Conservation (phyloP, 2,797 vertebrate species). For the Telmatherina bonti region DNA sequence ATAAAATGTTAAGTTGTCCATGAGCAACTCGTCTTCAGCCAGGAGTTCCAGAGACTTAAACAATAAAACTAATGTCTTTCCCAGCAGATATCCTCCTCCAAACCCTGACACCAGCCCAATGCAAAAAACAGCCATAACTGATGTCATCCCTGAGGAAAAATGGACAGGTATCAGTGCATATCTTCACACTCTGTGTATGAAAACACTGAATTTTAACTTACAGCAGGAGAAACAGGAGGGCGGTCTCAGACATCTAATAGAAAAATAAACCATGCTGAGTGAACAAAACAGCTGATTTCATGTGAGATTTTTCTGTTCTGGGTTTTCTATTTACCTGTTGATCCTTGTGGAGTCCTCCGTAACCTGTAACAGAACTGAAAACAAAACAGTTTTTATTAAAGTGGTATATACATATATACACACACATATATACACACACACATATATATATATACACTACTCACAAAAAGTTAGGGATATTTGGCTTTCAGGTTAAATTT, state of each 20-base stretch:
- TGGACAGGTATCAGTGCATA: not conserved
- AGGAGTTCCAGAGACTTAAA: not conserved
- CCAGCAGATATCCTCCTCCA: conserved; percentile 2
- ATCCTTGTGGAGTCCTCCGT: not conserved
- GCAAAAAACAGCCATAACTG: not conserved
- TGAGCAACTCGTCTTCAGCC: not conserved
- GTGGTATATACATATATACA: too few species aligned
- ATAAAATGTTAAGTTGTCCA: not conserved
- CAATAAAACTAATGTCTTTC: not conserved
- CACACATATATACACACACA: too few species aligned
- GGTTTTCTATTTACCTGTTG: not conserved
- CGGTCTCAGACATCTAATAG: not conserved
- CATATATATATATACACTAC: too few species aligned
- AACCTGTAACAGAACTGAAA: not conserved
- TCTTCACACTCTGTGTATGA: not conserved
- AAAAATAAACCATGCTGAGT: too few species aligned
- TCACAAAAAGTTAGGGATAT: too few species aligned
- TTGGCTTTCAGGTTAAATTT: too few species aligned
- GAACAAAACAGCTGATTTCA: too few species aligned
- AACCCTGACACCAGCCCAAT: not conserved
- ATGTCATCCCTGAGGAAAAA: not conserved
- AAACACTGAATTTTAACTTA: not conserved
- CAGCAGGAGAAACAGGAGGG: not conserved
- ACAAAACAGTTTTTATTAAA: too few species aligned
- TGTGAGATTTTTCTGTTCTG: too few species aligned